Conservation (phyloP, 2,888 invertebrate species). For the Eupeodes luniger region DNA sequence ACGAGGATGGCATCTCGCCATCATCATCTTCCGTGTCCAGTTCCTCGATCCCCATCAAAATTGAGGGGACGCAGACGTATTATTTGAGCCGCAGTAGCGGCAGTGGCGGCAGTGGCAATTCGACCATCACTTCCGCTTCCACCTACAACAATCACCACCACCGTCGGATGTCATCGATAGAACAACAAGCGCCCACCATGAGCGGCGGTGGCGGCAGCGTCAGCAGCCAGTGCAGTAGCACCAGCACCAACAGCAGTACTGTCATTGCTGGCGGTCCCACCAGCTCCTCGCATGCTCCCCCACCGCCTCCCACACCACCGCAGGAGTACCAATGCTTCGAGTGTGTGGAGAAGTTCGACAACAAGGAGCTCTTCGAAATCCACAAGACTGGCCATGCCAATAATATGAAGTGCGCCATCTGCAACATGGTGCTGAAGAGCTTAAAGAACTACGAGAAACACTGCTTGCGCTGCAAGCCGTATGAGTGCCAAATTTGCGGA, state of each 20-base stretch:
- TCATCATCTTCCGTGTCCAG: constrained; percentile 65
- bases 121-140: constrained; percentile 44
- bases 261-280: constrained; percentile 53
- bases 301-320: constrained; percentile 77
- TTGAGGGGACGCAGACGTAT: constrained; percentile 40
- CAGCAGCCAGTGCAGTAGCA: constrained; percentile 40
- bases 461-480: constrained; percentile 84
- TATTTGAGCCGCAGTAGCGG: constrained; percentile 48
- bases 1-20: constrained; percentile 66
- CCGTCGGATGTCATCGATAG: constrained; percentile 75
- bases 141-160: constrained; percentile 54
- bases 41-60: constrained; percentile 49
- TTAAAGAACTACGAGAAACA: constrained; percentile 84
- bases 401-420: constrained; percentile 84
- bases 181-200: constrained; percentile 70
- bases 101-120: constrained; percentile 45
- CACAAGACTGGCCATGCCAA: constrained; percentile 84
- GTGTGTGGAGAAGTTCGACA: constrained; percentile 83
- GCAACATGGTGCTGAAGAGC: constrained; percentile 84
- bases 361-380: constrained; percentile 83
- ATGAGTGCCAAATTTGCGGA: constrained; percentile 84
- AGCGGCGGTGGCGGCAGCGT: constrained; percentile 37
- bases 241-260: constrained; percentile 64
- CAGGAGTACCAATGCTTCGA: constrained; percentile 82
- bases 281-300: constrained; percentile 45